A percentile compares a stretch with the other conserved stretches of the same genome.
These are phyloP conservation scores for Callospermophilus lateralis DNA, from an alignment of 2,113 vertebrate genomes.

Conservation along the genomic window DNA sequence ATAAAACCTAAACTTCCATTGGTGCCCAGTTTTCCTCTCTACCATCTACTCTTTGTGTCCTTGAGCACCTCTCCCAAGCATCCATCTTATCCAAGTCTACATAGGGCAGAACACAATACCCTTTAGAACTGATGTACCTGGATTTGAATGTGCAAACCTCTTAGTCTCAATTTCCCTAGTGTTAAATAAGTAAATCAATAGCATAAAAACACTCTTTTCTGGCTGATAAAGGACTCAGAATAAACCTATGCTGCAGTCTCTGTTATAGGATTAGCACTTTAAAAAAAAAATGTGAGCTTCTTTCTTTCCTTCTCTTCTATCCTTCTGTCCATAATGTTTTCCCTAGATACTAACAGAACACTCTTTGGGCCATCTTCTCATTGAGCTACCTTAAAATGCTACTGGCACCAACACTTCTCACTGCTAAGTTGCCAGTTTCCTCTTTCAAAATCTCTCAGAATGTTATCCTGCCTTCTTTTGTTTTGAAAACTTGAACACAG, in stretches of 20 bases:
- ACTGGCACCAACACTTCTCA: background rate
- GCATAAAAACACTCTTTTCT: background rate
- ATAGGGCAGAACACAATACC: background rate
- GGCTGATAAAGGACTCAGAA: background rate
- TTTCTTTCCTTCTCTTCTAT: background rate
- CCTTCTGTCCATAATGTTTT: background rate
- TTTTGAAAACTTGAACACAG: background rate
- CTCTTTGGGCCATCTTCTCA: background rate
- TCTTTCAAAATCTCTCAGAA: background rate
- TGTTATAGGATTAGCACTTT: background rate
- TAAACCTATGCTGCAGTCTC: background rate
- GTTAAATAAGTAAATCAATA: background rate
- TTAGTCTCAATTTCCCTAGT: background rate
- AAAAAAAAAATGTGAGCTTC: background rate
- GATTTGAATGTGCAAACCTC: background rate
- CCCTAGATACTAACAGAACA: background rate
- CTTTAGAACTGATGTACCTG: background rate
- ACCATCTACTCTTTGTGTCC: background rate
- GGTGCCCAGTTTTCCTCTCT: background rate
- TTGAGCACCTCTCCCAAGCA: background rate
- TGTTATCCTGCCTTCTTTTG: background rate
- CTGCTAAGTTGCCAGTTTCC: background rate
- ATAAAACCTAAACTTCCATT: background rate
- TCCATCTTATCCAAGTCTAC: background rate
- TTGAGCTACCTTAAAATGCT: background rate